Percentiles rank a stretch among this genome's conserved stretches.
Conservation (phyloP, 1,140 invertebrate species). For the Diorhabda sublineata region DNA sequence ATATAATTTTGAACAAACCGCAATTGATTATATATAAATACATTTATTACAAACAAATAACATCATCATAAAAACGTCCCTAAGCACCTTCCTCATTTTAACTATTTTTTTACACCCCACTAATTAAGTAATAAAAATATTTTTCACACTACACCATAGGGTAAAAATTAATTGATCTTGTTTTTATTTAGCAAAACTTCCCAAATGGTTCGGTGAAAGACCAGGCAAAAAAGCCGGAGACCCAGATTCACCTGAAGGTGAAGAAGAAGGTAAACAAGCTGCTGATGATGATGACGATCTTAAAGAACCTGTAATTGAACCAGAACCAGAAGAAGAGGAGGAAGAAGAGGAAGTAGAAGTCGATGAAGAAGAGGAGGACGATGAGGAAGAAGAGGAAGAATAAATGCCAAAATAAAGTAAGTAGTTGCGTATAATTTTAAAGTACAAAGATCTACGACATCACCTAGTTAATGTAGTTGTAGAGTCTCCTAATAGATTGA, state of each 20-base stretch:
- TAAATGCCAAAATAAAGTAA: slow-evolving; percentile 39
- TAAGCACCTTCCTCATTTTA: too few relatives aligned
- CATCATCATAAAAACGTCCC: too few relatives aligned
- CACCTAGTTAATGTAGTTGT: too few relatives aligned
- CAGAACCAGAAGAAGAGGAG: slow-evolving; percentile 69
- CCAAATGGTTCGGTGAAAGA: slow-evolving; percentile 91
- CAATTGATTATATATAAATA: too few relatives aligned
- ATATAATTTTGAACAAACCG: too few relatives aligned
- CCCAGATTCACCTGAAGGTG: slow-evolving; percentile 81
- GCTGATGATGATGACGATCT: slow-evolving; percentile 67
- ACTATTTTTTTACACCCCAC: too few relatives aligned
- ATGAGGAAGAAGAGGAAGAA: slow-evolving; percentile 69
- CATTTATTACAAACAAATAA: too few relatives aligned
- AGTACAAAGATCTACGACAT: too few relatives aligned
- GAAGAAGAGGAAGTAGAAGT: slow-evolving; percentile 66
- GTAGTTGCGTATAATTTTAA: too few relatives aligned
- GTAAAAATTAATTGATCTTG: slow-evolving; percentile 2
- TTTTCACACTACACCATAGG: too few relatives aligned
- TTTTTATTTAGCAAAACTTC: slow-evolving; percentile 69
- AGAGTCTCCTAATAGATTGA: too few relatives aligned
- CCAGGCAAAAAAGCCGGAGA: slow-evolving; percentile 87
- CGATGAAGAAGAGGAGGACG: slow-evolving; percentile 59
- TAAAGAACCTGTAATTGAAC: slow-evolving; percentile 61
- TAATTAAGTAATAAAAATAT: too few relatives aligned
- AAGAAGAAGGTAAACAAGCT: slow-evolving; percentile 74